Conservation (phyloP, 2,797 vertebrate genomes). For the Philypnodon macrostomus region DNA sequence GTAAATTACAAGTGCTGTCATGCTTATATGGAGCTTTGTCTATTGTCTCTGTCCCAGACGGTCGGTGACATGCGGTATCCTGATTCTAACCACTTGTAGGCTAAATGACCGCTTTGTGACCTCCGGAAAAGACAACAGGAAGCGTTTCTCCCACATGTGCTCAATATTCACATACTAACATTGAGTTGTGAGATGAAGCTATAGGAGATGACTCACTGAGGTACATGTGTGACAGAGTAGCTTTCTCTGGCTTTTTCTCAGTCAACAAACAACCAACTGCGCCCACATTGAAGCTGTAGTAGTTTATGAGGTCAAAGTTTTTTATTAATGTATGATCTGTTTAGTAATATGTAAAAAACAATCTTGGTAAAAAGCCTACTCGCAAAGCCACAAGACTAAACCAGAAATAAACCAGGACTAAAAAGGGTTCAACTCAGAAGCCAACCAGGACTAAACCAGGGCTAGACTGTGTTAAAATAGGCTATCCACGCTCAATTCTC, state of each 20-base stretch:
- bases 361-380: too few species aligned
- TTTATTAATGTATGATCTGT: too few species aligned
- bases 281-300: conserved; percentile 18
- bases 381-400: too few species aligned
- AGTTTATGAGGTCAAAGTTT: too few species aligned
- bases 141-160: conserved; percentile 3
- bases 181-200: too few species aligned
- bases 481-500: too few species aligned
- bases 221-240: conserved; percentile 13
- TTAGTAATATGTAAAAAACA: too few species aligned
- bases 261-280: conserved; percentile 27
- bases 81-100: conserved; percentile 16
- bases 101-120: conserved; percentile 23
- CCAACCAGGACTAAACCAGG: too few species aligned
- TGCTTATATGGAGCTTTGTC: conserved; percentile 7
- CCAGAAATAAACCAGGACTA: too few species aligned
- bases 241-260: conserved; percentile 14
- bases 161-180: conserved; percentile 3
- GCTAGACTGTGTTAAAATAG: too few species aligned
- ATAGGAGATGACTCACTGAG: conserved; percentile 21
- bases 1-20: background rate
- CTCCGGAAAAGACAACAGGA: conserved; percentile 11
- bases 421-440: too few species aligned
- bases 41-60: background rate
- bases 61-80: conserved; percentile 7